phyloP scores from a whole-genome alignment of 1,140 invertebrate genomes.

The Heliconius nattereri region DNA sequence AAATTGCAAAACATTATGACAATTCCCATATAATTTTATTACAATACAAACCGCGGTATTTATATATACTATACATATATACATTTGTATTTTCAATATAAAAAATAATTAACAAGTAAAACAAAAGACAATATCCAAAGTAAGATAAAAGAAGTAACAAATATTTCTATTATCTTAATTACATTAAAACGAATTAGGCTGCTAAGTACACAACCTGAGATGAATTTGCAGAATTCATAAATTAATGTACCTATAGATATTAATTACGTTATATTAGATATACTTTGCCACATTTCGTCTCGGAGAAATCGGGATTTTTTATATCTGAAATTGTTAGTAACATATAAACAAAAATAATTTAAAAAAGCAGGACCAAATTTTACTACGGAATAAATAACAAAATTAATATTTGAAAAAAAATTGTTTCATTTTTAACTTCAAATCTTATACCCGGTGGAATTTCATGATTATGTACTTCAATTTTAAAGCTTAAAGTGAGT shows the following conservation, averaged over 20 bases:
- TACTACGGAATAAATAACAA: too few species aligned
- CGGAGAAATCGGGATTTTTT: too few species aligned
- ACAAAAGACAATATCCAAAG: neutral
- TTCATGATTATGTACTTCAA: neutral
- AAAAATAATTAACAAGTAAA: neutral
- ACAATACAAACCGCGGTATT: neutral
- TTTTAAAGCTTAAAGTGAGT: neutral
- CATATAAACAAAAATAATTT: too few species aligned
- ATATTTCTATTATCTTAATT: neutral
- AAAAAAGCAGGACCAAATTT: too few species aligned
- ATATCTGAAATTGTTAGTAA: too few species aligned
- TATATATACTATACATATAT: too few species aligned
- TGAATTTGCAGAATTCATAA: slow-evolving; percentile 12
- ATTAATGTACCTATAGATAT: neutral
- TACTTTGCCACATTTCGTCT: too few species aligned
- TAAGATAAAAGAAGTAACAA: neutral
- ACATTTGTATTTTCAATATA: neutral
- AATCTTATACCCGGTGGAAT: neutral
- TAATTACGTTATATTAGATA: neutral
- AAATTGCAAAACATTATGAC: neutral
- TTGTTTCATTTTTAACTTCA: neutral
- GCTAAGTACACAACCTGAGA: slow-evolving; percentile 13
- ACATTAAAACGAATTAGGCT: neutral
- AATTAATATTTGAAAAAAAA: too few species aligned
- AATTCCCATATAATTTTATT: neutral